Base-by-base conservation (phyloP, 2,888 invertebrate genomes). In the Cephus sareptanus region DNA sequence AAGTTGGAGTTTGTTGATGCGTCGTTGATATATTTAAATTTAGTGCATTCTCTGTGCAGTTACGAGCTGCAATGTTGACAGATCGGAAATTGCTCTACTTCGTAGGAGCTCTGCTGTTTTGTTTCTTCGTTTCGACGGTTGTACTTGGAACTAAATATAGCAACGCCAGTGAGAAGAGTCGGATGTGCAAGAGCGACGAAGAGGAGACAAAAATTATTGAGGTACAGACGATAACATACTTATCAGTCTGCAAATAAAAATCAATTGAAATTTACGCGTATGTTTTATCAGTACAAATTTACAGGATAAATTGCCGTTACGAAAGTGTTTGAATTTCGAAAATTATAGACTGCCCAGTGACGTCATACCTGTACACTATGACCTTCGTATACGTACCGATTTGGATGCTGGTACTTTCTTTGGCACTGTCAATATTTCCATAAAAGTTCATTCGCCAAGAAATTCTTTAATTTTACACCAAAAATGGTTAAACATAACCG, bases 331-430 rank as follows among this genome's bases (percentile, higher is more conserved):
- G 71, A 74, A 31, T 23, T 85, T 86, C 81, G 81, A 83, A 69
- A 89, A 92, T 77, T 92, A 93, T 80, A 91, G 94, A 11, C 90
- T 97, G 15, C 95, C 96, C 1, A 91, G 90, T 68, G 88, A 93
- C 70, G 91, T 95, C 0, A 87, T 92, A 40, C 97, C 97, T 0
- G 86, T 90, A 31, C 93, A 94, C 80, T 97, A 97, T 88, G 94
- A 95, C 84, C 91, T 97, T 4, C 92, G 92, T 75, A 90, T 97
- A 56, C 92, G 93, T 87, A 97, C 97, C 0, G 92, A 96, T 85
- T 92, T 96, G 81, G 90, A 93, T 81, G 88, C 93, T 85, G 93
- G 93, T 79, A 88, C 86, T 15, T 95, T 94, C 83, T 85, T 82
- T 73, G 97, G 96, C 23, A 92, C 90, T 76, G 94, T 94, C 0